Percentiles rank a stretch among this genome's conserved stretches.
phyloP scores from a whole-genome alignment of 1,140 invertebrate genomes.

The Ectropis grisescens region DNA sequence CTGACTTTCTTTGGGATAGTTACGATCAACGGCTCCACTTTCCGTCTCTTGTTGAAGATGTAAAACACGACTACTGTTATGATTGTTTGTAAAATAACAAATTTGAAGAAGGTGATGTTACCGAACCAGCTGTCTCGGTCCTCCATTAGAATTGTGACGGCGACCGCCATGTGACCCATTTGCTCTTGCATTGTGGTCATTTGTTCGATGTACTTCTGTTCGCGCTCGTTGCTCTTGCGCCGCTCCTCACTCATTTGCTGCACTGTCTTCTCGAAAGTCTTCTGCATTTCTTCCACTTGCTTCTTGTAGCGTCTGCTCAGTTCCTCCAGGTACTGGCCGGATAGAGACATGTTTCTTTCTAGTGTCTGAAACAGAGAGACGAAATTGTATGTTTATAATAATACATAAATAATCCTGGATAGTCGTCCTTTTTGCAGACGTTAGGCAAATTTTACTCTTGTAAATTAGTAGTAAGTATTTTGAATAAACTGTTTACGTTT shows the following conservation, averaged over 20 bases:
- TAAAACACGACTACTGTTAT: conserved; percentile 47
- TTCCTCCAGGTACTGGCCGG: conserved; percentile 95
- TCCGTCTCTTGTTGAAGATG: conserved; percentile 39
- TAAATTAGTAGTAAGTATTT: too few relatives aligned
- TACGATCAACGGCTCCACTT: conserved; percentile 31
- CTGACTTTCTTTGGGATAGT: conserved; percentile 40
- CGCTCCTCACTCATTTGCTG: conserved; percentile 81
- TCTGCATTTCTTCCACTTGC: conserved; percentile 95
- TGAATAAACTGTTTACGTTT: too few relatives aligned
- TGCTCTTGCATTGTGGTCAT: conserved; percentile 73
- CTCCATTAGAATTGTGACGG: conserved; percentile 72
- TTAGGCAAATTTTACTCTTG: too few relatives aligned
- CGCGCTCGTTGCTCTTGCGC: conserved; percentile 77
- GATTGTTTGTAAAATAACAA: conserved; percentile 52
- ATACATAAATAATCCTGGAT: too few relatives aligned
- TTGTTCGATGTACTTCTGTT: conserved; percentile 76
- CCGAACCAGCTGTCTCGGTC: conserved; percentile 77
- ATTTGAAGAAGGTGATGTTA: conserved; percentile 70
- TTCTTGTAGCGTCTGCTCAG: conserved; percentile 94
- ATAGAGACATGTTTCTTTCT: conserved; percentile 96
- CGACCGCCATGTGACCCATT: conserved; percentile 70
- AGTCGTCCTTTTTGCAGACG: too few relatives aligned
- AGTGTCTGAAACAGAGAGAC: conserved; percentile 76
- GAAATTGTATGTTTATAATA: too few relatives aligned
- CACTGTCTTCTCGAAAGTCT: conserved; percentile 86